Evolutionary conservation across 2,113 vertebrate species (phyloP).

Genomic region (Hepsetus odoe): DNA sequence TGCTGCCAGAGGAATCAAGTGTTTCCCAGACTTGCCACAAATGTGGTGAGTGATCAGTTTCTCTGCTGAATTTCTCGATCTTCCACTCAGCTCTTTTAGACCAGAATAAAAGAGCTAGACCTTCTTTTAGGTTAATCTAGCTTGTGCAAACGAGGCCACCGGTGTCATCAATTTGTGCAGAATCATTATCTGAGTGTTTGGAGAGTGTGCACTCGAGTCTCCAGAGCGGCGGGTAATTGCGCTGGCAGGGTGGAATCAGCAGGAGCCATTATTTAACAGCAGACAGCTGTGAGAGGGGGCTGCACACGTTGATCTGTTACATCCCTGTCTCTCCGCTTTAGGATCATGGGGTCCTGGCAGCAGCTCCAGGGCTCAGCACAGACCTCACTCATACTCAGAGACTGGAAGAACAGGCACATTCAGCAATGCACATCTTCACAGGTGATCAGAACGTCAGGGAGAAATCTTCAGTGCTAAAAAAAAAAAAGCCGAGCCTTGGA

Average conservation of each 20-base stretch:
- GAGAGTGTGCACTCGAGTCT: slow-evolving; percentile 55
- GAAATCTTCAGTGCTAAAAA: not conserved
- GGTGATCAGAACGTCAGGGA: not conserved
- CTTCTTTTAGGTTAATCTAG: slow-evolving; percentile 55
- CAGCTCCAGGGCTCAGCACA: slow-evolving; percentile 32
- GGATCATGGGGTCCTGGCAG: slow-evolving; percentile 46
- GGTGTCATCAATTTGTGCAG: slow-evolving; percentile 62
- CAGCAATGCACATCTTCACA: not conserved
- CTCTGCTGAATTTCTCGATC: slow-evolving; percentile 33
- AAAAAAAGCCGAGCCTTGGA: not conserved
- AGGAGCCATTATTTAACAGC: slow-evolving; percentile 60
- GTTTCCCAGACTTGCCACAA: not conserved
- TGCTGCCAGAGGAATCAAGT: not conserved
- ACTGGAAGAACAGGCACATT: not conserved
- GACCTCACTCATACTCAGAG: slow-evolving; percentile 6
- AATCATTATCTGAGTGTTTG: slow-evolving; percentile 61
- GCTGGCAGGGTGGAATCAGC: slow-evolving; percentile 64
- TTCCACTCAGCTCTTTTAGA: slow-evolving; percentile 17
- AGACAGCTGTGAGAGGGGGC: slow-evolving; percentile 53
- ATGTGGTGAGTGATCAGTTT: not conserved
- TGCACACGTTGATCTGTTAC: slow-evolving; percentile 58
- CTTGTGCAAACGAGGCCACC: slow-evolving; percentile 56
- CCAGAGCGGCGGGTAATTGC: slow-evolving; percentile 63
- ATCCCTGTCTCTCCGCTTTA: slow-evolving; percentile 56
- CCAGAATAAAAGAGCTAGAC: slow-evolving; percentile 25